These are phyloP conservation scores for Ornithoptera alexandrae DNA, from an alignment of 2,888 invertebrate species.

Conservation along the genomic window DNA sequence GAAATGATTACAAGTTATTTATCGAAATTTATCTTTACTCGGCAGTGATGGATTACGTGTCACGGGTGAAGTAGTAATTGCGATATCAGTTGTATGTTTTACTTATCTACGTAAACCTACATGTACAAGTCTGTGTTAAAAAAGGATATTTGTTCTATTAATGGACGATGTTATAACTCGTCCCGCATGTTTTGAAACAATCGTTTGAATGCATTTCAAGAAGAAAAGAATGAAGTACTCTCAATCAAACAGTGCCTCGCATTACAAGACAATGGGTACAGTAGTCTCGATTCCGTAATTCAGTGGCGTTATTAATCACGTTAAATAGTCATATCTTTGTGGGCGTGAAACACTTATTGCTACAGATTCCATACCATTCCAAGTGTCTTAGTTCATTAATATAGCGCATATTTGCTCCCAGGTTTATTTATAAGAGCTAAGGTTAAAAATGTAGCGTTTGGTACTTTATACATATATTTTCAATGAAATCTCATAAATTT, in stretches of 20 bases:
- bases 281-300: constrained; percentile 29
- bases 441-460: not conserved
- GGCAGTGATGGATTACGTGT: constrained; percentile 27
- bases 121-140: not conserved
- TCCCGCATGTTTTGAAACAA: constrained; percentile 12
- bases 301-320: constrained; percentile 27
- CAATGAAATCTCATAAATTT: not conserved
- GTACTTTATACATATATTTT: not conserved
- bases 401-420: constrained; percentile 8
- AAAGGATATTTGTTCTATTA: not conserved
- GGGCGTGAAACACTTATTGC: constrained; percentile 27
- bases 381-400: constrained; percentile 22
- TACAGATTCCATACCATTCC: constrained; percentile 21
- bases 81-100: constrained; percentile 14
- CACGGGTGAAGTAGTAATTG: constrained; percentile 6
- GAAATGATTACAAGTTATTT: constrained; percentile 16
- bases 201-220: constrained; percentile 10
- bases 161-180: not conserved
- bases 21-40: constrained; percentile 11
- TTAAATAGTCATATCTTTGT: constrained; percentile 29
- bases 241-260: constrained; percentile 5
- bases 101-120: constrained; percentile 6
- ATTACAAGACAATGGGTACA: constrained; percentile 28
- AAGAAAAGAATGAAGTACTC: constrained; percentile 21
- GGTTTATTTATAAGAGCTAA: constrained; percentile 1